phyloP scores from a whole-genome alignment of 2,113 vertebrate genomes.

The Ifrita kowaldi region DNA sequence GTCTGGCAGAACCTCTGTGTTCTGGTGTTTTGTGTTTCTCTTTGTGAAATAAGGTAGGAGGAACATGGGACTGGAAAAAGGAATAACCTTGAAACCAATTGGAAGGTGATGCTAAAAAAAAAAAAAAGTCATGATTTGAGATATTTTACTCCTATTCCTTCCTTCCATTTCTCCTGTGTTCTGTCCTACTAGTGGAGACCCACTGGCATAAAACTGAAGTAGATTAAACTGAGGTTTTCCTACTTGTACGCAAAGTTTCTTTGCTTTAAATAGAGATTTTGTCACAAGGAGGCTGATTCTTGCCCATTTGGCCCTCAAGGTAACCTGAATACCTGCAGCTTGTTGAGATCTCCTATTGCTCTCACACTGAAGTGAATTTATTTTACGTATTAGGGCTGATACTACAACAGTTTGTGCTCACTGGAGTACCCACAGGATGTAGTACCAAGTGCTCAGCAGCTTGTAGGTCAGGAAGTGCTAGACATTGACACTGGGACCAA shows the following conservation, averaged over 20 bases:
- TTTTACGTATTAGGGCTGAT: background rate
- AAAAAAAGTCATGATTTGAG: background rate
- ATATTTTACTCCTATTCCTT: background rate
- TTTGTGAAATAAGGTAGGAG: background rate
- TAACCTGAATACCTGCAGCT: background rate
- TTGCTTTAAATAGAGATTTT: background rate
- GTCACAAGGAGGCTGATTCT: background rate
- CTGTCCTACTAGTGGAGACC: background rate
- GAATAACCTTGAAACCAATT: background rate
- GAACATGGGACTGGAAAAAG: background rate
- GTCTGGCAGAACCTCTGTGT: background rate
- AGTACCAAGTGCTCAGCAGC: background rate
- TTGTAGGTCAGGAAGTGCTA: background rate
- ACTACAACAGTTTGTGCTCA: background rate
- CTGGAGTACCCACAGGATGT: background rate
- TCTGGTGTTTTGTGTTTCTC: background rate
- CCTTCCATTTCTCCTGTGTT: background rate
- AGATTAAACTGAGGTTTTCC: background rate
- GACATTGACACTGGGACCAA: background rate
- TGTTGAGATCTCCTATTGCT: background rate
- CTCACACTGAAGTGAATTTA: background rate
- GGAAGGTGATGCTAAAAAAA: background rate
- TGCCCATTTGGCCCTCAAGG: background rate
- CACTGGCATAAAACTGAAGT: background rate
- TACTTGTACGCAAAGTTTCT: background rate